These are phyloP conservation scores for Diachasmimorpha longicaudata DNA, from an alignment of 1,140 invertebrate species.

Conservation along the genomic window DNA sequence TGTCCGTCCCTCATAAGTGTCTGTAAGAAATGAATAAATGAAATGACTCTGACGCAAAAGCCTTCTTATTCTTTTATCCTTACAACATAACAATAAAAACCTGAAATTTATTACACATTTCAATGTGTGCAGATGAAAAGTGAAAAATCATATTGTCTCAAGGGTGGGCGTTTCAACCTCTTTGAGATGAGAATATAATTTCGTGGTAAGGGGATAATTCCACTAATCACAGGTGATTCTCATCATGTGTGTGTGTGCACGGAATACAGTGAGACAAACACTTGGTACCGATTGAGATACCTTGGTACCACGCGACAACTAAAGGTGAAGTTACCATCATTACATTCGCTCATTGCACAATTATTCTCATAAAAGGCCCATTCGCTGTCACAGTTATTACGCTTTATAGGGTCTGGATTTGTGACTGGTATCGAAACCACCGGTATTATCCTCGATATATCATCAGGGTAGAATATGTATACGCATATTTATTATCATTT, in stretches of 20 bases:
- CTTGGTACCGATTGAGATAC: not conserved
- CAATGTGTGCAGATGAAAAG: not conserved
- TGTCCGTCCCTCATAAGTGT: no score
- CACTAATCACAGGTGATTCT: constrained; percentile 16
- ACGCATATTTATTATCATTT: not conserved
- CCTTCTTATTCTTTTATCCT: no score
- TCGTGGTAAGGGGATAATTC: constrained; percentile 8
- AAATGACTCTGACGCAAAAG: no score
- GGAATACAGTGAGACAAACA: constrained; percentile 3
- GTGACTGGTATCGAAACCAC: not conserved
- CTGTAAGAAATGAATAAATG: no score
- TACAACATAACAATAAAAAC: not conserved
- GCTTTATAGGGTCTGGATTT: constrained; percentile 24
- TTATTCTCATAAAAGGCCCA: constrained; percentile 12
- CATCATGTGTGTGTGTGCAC: not conserved
- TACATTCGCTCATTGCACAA: constrained; percentile 21
- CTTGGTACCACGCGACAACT: not conserved
- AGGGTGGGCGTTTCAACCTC: constrained; percentile 3
- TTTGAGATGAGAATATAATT: constrained; percentile 2
- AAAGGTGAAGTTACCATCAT: constrained; percentile 9
- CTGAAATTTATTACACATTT: not conserved
- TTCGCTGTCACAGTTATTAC: constrained; percentile 20
- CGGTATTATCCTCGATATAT: not conserved
- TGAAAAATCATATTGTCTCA: not conserved
- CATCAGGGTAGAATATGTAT: not conserved